Percentiles rank a stretch among this genome's conserved stretches.
Conservation (phyloP, 2,797 vertebrate genomes). For the Varecia variegata region DNA sequence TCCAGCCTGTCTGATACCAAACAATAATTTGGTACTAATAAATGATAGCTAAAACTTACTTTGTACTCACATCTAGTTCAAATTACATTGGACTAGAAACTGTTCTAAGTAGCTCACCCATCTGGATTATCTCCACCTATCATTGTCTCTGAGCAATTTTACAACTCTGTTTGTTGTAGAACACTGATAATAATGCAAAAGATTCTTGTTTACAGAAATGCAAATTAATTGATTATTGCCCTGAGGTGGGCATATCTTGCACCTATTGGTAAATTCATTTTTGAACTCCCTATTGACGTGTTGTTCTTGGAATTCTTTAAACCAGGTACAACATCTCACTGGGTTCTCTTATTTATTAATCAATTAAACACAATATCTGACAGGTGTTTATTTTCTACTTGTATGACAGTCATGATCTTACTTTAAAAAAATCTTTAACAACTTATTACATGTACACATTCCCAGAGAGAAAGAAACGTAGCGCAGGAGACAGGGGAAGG, state of each 20-base stretch:
- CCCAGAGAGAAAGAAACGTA: background rate
- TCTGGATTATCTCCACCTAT: background rate
- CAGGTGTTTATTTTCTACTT: background rate
- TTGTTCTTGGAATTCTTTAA: background rate
- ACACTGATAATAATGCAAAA: background rate
- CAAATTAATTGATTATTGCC: background rate
- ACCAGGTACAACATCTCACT: background rate
- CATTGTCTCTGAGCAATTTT: conserved; percentile 1
- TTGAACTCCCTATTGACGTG: background rate
- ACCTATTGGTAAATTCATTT: background rate
- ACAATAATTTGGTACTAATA: background rate
- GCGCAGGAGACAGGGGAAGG: background rate
- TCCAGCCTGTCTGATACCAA: background rate
- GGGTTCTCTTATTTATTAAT: background rate
- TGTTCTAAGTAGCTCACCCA: background rate
- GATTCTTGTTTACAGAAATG: background rate
- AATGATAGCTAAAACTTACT: background rate
- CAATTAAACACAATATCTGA: background rate
- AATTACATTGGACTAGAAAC: background rate
- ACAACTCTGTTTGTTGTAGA: background rate
- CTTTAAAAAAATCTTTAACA: background rate
- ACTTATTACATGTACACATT: background rate
- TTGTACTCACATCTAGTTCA: background rate
- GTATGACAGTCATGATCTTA: background rate
- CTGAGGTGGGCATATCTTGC: background rate